Percentiles rank a stretch among this genome's conserved stretches.
phyloP scores from a whole-genome alignment of 2,888 invertebrate species.

The Pemphredon lugubris region DNA sequence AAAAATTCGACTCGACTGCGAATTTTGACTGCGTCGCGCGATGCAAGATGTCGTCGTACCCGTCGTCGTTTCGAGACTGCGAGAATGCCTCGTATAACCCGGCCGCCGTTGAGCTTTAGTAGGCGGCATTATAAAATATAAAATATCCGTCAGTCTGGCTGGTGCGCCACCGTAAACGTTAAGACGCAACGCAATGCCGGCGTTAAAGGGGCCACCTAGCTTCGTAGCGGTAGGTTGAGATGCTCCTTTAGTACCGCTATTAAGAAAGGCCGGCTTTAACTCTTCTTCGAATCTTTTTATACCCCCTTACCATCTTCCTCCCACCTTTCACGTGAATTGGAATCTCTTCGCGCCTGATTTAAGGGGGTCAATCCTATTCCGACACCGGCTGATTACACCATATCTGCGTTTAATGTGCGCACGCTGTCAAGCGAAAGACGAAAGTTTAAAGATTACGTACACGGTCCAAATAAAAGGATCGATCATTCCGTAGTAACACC shows the following conservation, averaged over 20 bases:
- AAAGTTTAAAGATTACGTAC: no score
- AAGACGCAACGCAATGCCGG: conserved; percentile 50
- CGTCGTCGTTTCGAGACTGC: conserved; percentile 14
- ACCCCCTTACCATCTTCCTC: background rate
- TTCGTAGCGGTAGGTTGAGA: background rate
- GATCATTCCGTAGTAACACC: no score
- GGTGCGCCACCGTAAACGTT: conserved; percentile 53
- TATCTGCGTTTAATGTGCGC: no score
- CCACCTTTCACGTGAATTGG: no score
- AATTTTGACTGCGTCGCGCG: conserved; percentile 17
- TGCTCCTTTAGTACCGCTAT: conserved; percentile 63
- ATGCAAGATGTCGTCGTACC: background rate
- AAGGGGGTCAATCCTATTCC: no score
- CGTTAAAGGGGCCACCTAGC: conserved; percentile 53
- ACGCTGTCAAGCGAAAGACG: no score
- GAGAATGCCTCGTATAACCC: conserved; percentile 44
- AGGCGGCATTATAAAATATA: conserved; percentile 65
- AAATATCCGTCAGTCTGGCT: conserved; percentile 58
- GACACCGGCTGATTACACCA: no score
- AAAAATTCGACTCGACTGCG: conserved; percentile 37
- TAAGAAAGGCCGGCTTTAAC: conserved; percentile 61
- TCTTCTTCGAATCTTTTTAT: conserved; percentile 24
- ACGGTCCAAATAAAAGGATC: no score
- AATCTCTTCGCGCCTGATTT: conserved; percentile 20
- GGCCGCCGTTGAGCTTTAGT: conserved; percentile 20